Evolutionary conservation across 2,888 invertebrate species (phyloP).

Genomic region (Lapara coniferarum): DNA sequence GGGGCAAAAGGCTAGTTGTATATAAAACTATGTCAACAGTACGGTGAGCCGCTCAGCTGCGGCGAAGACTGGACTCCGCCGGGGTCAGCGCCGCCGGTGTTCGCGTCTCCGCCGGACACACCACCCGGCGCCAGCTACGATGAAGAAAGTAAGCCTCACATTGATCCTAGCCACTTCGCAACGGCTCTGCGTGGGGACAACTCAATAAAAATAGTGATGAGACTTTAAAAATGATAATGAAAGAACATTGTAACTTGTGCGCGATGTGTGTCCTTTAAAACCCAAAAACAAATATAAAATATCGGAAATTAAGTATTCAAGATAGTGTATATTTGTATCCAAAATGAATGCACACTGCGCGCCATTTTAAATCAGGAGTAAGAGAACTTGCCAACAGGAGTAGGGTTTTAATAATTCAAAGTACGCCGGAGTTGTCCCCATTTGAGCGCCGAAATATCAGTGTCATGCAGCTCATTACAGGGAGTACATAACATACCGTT

Average conservation of each 20-base stretch:
- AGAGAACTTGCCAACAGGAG: slow-evolving; percentile 2
- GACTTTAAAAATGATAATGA: too few relatives aligned
- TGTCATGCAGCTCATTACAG: slow-evolving; percentile 25
- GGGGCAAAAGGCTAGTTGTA: too few relatives aligned
- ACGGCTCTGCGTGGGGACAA: slow-evolving; percentile 14
- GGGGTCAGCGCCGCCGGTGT: slow-evolving; percentile 90
- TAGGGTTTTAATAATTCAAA: slow-evolving; percentile 18
- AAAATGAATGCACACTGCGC: not conserved
- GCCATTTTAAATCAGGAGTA: slow-evolving; percentile 8
- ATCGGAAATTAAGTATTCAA: not conserved
- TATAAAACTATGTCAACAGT: slow-evolving; percentile 53
- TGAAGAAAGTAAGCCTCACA: slow-evolving; percentile 62
- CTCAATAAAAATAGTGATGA: not conserved
- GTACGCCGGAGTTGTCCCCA: slow-evolving; percentile 37
- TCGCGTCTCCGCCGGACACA: slow-evolving; percentile 86
- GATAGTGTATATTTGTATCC: not conserved
- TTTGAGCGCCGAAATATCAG: slow-evolving; percentile 37
- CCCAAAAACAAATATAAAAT: too few relatives aligned
- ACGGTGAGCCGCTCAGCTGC: slow-evolving; percentile 89
- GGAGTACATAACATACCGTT: slow-evolving; percentile 27
- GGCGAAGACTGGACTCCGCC: slow-evolving; percentile 88
- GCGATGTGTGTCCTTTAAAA: too few relatives aligned
- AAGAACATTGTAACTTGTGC: too few relatives aligned
- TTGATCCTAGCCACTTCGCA: not conserved
- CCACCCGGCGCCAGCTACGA: slow-evolving; percentile 54